Evolutionary conservation across 2,797 vertebrate species (phyloP), one percentile per base, ranked within the genome.

Genomic region (Girardinus metallicus): DNA sequence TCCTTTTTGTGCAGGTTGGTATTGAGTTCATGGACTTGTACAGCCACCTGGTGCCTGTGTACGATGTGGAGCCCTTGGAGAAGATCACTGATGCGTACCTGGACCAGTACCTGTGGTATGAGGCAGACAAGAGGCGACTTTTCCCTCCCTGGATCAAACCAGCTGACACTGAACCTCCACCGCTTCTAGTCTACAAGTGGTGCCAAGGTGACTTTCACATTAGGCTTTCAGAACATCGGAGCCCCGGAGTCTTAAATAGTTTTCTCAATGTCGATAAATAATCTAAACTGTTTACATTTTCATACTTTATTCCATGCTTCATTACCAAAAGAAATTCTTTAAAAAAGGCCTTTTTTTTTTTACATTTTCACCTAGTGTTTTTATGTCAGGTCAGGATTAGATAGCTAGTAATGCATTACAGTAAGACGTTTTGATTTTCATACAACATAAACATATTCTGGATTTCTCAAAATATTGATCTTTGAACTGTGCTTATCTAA

Each of bases 21-120:
- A 99, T 99, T 36, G 99, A 99, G 92, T 99, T 99, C 92, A 99
- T 99, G 99, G 99, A 99, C 94, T 94, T 99, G 83, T 99, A 99
- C 94, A 99, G 98, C 92, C 99, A 99, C 80, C 89, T 99, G 76
- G 99, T 99, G 68, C 99, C 99, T 0, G 99, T 99, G 62, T 99
- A 99, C 43, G 99, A 99, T 2, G 99, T 99, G 49, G 99, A 99
- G 80, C 99, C 99, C 1, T 88, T 99, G 91, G 99, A 99, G 94
- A 99, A 99, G 94, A 99, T 99, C 94, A 99, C 98, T 0, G 99
- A 99, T 2, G 99, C 99, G 55, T 99, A 99, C 88, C 91, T 99
- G 88, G 99, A 99, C 94, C 99, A 99, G 91, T 99, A 99, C 90
- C 91, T 99, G 87, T 99, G 99, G 99, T 99, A 99, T 1, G 99